These are phyloP conservation scores for Drosophila kohkoa DNA, from an alignment of 1,140 invertebrate genomes.

Conservation along the genomic window DNA sequence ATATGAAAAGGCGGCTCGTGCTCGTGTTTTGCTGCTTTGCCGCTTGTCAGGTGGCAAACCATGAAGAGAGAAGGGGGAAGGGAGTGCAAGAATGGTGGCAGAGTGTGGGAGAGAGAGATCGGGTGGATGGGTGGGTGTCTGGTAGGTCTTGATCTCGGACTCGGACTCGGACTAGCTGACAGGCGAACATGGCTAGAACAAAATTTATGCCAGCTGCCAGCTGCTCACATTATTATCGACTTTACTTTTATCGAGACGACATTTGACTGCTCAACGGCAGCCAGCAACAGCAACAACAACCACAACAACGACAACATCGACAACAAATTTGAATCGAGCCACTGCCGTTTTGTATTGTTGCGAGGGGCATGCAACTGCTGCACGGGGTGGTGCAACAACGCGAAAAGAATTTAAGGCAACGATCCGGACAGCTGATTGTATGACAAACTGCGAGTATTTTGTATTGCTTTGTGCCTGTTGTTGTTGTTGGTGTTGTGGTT, in stretches of 20 bases:
- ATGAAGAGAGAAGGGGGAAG: not conserved
- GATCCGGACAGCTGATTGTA: constrained; percentile 14
- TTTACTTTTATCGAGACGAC: constrained; percentile 72
- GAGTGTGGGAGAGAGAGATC: not conserved
- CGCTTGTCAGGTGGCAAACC: constrained; percentile 1
- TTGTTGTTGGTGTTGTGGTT: not conserved
- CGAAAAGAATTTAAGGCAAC: constrained; percentile 11
- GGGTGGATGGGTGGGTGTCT: not conserved
- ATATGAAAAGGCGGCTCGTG: constrained; percentile 51
- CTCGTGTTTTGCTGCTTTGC: constrained; percentile 10
- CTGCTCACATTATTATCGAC: constrained; percentile 66
- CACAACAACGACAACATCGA: constrained; percentile 16
- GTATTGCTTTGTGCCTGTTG: not conserved
- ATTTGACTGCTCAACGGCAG: constrained; percentile 60
- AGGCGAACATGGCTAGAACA: constrained; percentile 59
- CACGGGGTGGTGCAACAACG: constrained; percentile 5
- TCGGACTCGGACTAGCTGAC: not conserved
- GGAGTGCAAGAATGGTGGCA: not conserved
- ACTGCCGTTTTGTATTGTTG: constrained; percentile 29
- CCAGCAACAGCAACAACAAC: not conserved
- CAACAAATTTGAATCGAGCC: constrained; percentile 39
- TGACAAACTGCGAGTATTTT: constrained; percentile 16
- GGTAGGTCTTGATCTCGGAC: not conserved
- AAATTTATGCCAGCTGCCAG: constrained; percentile 68
- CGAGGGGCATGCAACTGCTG: not conserved